phyloP scores from a whole-genome alignment of 1,140 invertebrate genomes.

The Lineus longissimus region DNA sequence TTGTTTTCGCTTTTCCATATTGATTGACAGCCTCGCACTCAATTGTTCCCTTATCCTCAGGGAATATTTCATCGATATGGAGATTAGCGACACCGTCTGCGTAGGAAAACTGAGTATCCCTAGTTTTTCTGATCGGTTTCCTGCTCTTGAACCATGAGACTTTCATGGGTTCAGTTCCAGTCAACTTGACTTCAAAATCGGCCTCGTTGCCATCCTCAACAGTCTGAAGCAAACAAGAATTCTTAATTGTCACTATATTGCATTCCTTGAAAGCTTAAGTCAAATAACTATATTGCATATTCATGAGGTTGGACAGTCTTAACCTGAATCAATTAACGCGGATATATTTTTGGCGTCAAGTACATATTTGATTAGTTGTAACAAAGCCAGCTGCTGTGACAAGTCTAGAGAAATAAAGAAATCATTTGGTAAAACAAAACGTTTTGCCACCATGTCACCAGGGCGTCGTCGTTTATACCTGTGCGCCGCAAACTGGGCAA shows the following conservation, averaged over 20 bases:
- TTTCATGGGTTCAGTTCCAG: slow-evolving; percentile 46
- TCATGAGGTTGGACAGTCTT: too few relatives aligned
- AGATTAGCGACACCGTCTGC: slow-evolving; percentile 45
- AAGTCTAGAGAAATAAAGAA: too few relatives aligned
- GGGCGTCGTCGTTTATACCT: too few relatives aligned
- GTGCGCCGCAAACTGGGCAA: too few relatives aligned
- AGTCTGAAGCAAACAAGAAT: slow-evolving; percentile 26
- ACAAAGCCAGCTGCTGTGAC: too few relatives aligned
- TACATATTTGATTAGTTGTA: too few relatives aligned
- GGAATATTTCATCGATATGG: slow-evolving; percentile 86
- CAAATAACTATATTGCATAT: too few relatives aligned
- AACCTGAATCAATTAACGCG: too few relatives aligned
- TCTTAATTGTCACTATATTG: not conserved
- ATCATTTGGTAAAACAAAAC: too few relatives aligned
- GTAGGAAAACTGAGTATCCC: slow-evolving; percentile 31
- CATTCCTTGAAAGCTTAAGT: too few relatives aligned
- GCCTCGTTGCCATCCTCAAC: slow-evolving; percentile 40
- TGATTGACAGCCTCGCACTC: slow-evolving; percentile 84
- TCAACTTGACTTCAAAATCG: slow-evolving; percentile 45
- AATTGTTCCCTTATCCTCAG: slow-evolving; percentile 88
- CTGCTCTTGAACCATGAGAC: slow-evolving; percentile 42
- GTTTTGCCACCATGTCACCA: too few relatives aligned
- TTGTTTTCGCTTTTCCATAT: slow-evolving; percentile 69
- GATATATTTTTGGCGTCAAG: too few relatives aligned
- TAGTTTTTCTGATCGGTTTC: slow-evolving; percentile 31